Percentiles rank a stretch among this genome's conserved stretches.
Evolutionary conservation across 1,140 invertebrate genomes (phyloP).

Genomic region (Meloidogyne chitwoodi): DNA sequence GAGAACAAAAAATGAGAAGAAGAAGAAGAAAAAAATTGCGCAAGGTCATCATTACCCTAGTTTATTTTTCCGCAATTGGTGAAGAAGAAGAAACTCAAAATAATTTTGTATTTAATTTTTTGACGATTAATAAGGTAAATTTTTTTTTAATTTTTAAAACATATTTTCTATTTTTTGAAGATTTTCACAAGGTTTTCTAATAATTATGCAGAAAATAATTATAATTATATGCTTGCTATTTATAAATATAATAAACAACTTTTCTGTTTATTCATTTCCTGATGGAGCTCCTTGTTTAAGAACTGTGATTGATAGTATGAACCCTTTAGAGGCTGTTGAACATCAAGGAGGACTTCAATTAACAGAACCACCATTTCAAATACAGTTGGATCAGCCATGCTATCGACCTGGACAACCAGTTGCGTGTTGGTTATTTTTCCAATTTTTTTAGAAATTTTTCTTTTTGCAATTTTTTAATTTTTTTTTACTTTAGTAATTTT

Average conservation of each 20-base stretch:
- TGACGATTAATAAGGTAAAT: not conserved
- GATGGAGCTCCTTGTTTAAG: conserved; percentile 56
- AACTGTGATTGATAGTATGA: conserved; percentile 54
- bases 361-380: conserved; percentile 49
- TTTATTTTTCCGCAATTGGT: not conserved
- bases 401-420: conserved; percentile 56
- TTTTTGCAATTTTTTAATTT: not conserved
- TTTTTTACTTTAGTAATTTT: conserved; percentile 44
- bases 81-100: not conserved
- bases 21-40: not conserved
- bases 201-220: too few species aligned
- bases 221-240: not conserved
- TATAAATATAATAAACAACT: not conserved
- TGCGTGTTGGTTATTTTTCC: conserved; percentile 36
- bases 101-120: too few species aligned
- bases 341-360: conserved; percentile 56
- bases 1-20: not conserved
- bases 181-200: too few species aligned
- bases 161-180: too few species aligned
- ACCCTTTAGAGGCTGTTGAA: conserved; percentile 57
- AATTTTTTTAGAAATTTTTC: conserved; percentile 10
- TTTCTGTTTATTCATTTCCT: conserved; percentile 35
- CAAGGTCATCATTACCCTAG: not conserved
- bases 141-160: too few species aligned
- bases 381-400: conserved; percentile 50